A percentile compares a stretch with the other conserved stretches of the same genome.
These are phyloP conservation scores for Numenius arquata DNA, from an alignment of 2,113 vertebrate genomes.

Conservation along the genomic window DNA sequence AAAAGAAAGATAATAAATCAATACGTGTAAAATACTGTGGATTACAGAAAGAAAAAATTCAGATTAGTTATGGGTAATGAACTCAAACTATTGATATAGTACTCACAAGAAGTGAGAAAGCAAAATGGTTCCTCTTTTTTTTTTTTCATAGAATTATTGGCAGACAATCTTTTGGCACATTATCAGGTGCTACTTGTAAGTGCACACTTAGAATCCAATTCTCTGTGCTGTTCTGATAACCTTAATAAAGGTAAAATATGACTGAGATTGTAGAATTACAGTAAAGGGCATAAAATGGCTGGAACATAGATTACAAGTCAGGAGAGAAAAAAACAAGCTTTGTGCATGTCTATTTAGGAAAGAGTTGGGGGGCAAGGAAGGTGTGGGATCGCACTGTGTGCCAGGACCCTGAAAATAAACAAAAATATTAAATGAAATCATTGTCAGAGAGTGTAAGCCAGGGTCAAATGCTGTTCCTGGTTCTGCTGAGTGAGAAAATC, in stretches of 20 bases:
- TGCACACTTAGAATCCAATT: not conserved
- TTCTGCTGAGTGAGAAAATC: slow-evolving; percentile 53
- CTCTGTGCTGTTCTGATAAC: not conserved
- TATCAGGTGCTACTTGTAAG: not conserved
- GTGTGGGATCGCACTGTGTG: not conserved
- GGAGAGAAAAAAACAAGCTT: not conserved
- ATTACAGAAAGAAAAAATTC: not conserved
- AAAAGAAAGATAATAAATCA: not conserved
- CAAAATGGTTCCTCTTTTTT: not conserved
- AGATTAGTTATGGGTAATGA: not conserved
- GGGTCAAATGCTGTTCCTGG: not conserved
- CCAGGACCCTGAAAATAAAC: not conserved
- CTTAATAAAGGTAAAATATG: not conserved
- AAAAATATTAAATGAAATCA: not conserved
- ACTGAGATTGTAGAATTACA: not conserved
- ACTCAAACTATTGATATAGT: not conserved
- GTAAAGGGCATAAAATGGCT: not conserved
- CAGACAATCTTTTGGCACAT: not conserved
- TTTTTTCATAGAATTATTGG: not conserved
- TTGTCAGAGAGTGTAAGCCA: not conserved
- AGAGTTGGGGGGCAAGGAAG: not conserved
- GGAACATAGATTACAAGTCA: not conserved
- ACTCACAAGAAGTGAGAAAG: not conserved
- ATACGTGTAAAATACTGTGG: not conserved
- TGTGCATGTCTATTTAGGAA: not conserved